A percentile compares a stretch with the other conserved stretches of the same genome.
Evolutionary conservation across 2,888 invertebrate species (phyloP).

Genomic region (Phortica okadai): DNA sequence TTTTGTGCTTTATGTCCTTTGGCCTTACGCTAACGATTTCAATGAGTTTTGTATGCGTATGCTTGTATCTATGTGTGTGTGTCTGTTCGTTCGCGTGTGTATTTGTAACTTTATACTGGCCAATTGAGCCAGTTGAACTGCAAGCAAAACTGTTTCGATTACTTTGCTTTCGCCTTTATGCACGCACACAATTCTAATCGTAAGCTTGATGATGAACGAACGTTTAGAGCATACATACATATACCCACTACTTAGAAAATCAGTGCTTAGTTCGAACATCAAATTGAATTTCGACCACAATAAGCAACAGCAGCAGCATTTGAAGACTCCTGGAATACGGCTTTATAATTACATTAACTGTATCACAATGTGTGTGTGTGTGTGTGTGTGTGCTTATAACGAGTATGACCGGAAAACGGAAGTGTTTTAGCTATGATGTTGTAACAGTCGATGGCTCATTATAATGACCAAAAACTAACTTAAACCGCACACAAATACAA

Average conservation of each 20-base stretch:
- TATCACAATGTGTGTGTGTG: neutral
- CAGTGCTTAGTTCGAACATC: slow-evolving; percentile 26
- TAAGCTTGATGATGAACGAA: neutral
- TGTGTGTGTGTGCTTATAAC: neutral
- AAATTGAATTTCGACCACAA: slow-evolving; percentile 64
- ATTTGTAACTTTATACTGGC: slow-evolving; percentile 53
- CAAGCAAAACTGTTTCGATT: slow-evolving; percentile 53
- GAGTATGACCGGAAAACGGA: slow-evolving; percentile 18
- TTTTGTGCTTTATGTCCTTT: slow-evolving; percentile 28
- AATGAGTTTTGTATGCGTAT: slow-evolving; percentile 9
- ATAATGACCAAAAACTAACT: slow-evolving; percentile 17
- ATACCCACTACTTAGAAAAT: slow-evolving; percentile 5
- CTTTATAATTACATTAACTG: slow-evolving; percentile 19
- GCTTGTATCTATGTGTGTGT: neutral
- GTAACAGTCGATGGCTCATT: slow-evolving; percentile 14
- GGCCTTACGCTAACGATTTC: slow-evolving; percentile 24
- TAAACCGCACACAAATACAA: neutral
- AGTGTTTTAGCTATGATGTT: slow-evolving; percentile 26
- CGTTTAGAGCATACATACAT: neutral
- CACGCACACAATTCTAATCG: neutral
- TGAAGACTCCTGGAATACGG: neutral
- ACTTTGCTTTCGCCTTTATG: neutral
- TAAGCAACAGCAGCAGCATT: slow-evolving; percentile 34
- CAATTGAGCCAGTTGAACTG: slow-evolving; percentile 19
- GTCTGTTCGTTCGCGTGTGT: neutral